Evolutionary conservation across 2,888 invertebrate genomes (phyloP).

Genomic region (Junonia oenone): DNA sequence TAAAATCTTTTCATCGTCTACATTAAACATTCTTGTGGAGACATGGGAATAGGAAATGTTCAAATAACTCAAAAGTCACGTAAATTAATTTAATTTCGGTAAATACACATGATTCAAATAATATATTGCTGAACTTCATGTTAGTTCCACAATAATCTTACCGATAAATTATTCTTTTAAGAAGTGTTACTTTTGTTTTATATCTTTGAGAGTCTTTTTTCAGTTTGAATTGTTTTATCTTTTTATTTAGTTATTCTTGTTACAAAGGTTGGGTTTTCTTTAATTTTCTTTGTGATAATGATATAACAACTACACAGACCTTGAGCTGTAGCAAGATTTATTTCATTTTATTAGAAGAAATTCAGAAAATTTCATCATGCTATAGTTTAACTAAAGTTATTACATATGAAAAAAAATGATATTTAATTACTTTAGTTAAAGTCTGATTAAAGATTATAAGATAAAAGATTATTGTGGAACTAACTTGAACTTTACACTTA

Average conservation of each 20-base stretch:
- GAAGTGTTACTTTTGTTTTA: neutral
- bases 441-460: no score
- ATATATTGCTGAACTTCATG: neutral
- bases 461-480: neutral
- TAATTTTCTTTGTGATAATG: no score
- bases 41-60: neutral
- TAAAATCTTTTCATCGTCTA: neutral
- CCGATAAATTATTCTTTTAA: neutral
- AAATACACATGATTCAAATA: neutral
- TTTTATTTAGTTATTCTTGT: no score
- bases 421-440: no score
- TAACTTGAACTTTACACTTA: neutral
- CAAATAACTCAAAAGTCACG: neutral
- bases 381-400: no score
- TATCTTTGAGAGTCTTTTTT: neutral
- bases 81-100: neutral
- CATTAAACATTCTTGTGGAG: neutral
- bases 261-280: neutral
- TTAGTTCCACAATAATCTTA: neutral
- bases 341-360: no score
- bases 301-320: no score
- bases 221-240: neutral
- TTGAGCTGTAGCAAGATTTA: no score
- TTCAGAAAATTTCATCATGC: no score
- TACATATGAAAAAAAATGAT: no score